Conservation (phyloP, 2,888 invertebrate genomes). For the Folsomia candida region DNA sequence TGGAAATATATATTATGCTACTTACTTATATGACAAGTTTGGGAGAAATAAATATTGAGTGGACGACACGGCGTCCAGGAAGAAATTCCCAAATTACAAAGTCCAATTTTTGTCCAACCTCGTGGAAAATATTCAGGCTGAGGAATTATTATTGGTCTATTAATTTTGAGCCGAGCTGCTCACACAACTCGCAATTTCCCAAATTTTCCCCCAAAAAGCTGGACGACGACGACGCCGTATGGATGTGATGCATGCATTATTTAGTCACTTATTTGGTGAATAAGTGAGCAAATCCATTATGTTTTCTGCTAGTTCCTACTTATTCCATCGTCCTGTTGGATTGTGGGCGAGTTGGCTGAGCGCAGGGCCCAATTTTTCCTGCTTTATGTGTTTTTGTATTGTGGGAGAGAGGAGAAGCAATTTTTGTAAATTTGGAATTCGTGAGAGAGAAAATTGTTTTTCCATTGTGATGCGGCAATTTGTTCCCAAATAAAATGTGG, state of each 20-base stretch:
- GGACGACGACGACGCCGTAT: not conserved
- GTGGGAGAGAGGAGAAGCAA: not conserved
- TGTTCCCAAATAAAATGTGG: not conserved
- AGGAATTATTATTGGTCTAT: not conserved
- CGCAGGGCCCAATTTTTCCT: not conserved
- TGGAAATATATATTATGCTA: too few relatives aligned
- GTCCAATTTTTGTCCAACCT: not conserved
- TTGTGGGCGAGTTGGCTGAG: too few relatives aligned
- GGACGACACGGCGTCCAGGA: not conserved
- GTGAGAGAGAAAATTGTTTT: constrained; percentile 20
- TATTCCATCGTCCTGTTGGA: too few relatives aligned
- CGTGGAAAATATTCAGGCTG: not conserved
- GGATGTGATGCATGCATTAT: not conserved
- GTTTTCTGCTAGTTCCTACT: not conserved
- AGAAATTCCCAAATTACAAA: not conserved
- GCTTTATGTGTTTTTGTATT: not conserved
- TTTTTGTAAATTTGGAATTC: not conserved
- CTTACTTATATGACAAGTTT: not conserved
- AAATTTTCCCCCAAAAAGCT: not conserved
- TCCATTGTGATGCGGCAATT: constrained; percentile 18
- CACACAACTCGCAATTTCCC: too few relatives aligned
- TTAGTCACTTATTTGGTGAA: not conserved
- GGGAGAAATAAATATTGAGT: not conserved
- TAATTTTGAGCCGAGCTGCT: too few relatives aligned
- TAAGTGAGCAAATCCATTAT: not conserved